Base-by-base conservation (phyloP, 2,888 invertebrate genomes). In the Heteropelma amictum region DNA sequence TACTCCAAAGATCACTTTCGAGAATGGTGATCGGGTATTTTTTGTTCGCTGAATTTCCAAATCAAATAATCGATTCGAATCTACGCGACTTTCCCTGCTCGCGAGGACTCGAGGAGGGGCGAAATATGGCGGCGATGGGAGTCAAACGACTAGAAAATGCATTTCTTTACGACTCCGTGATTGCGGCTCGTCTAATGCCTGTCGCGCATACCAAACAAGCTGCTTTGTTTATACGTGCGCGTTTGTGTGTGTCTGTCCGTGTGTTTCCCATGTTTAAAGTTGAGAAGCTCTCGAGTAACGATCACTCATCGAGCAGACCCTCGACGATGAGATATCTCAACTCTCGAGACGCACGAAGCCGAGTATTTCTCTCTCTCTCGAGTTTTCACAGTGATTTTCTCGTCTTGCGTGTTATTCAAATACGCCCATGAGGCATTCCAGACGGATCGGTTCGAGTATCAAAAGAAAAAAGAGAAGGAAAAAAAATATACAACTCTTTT, bases 271-370 rank as follows among this genome's bases (percentile, higher is more conserved):
- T 49, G 42, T 42, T 10, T n/a, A 65, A 61, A 63, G 67, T 61
- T 54, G n/a, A 71, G 21, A n/a, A n/a, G n/a, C 33, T 14, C 51
- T 68, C 21, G 23, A 49, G 35, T 51, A 38, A 67, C 63, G 60
- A 76, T 76, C 75, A 72, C 61, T 76, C 71, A 72, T 68, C 58
- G 63, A n/a, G 61, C 49, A 58, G 67, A 58, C 51, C 71, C 71
- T 68, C 63, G 67, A 63, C 67, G 51, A n/a, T n/a, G n/a, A 23
- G 45, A 63, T 68, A 56, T 68, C 61, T 58, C 40, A 38, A 56
- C 51, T 72, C 30, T 58, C n/a, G 49, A 51, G 60, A 10, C 26
- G 23, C 14, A n/a, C n/a, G 5, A 28, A n/a, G n/a, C 51, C 33
- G 23, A 3, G 33, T 49, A 23, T 30, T 6, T 26, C 28, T 38